A percentile compares a stretch with the other conserved stretches of the same genome.
Evolutionary conservation across 2,113 vertebrate species (phyloP).

Genomic region (Puma concolor): DNA sequence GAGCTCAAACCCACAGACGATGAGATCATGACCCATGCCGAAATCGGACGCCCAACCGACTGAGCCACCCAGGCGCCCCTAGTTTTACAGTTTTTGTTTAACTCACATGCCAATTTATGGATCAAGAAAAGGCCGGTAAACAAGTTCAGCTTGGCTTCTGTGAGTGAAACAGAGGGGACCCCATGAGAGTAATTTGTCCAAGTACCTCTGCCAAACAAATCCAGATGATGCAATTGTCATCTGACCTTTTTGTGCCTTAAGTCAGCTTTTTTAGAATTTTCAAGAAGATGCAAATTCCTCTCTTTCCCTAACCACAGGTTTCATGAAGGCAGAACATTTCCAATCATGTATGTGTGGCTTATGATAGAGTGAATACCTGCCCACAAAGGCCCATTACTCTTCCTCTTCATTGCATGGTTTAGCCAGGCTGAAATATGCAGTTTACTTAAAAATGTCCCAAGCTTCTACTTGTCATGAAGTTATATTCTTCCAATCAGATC

Average conservation of each 20-base stretch:
- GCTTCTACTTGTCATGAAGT: not conserved
- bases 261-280: not conserved
- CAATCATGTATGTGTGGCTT: not conserved
- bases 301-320: not conserved
- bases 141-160: not conserved
- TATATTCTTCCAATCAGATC: not conserved
- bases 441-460: not conserved
- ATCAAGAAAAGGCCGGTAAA: not conserved
- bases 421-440: not conserved
- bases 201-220: not conserved
- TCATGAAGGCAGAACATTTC: not conserved
- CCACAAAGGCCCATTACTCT: not conserved
- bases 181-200: not conserved
- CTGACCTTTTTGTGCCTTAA: not conserved
- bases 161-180: not conserved
- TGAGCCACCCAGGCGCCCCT: not conserved
- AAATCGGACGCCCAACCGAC: no score
- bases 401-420: not conserved
- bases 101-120: not conserved
- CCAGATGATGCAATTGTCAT: not conserved
- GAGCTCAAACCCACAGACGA: no score
- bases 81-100: not conserved
- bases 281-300: not conserved
- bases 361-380: not conserved
- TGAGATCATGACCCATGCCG: no score